Evolutionary conservation across 2,888 invertebrate species (phyloP).

Genomic region (Tachystola acroxantha): DNA sequence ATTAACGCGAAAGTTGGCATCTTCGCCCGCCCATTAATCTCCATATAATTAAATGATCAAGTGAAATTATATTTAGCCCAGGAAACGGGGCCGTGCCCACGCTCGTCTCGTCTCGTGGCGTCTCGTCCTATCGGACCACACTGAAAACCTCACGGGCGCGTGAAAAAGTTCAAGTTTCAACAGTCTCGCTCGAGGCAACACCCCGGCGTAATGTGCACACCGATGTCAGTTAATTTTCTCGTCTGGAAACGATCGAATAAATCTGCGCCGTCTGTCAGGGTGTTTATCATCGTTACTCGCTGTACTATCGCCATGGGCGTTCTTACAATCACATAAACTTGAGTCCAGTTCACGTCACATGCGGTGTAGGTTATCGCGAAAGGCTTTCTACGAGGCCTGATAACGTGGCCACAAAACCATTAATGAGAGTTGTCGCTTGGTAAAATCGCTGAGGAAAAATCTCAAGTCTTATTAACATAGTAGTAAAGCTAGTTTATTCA

Average conservation of each 20-base stretch:
- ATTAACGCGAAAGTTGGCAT: conserved; percentile 66
- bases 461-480: conserved; percentile 70
- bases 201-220: not conserved
- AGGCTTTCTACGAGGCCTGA: conserved; percentile 56
- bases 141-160: conserved; percentile 29
- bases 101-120: conserved; percentile 37
- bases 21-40: conserved; percentile 67
- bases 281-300: conserved; percentile 25
- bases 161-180: conserved; percentile 30
- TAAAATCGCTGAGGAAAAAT: conserved; percentile 73
- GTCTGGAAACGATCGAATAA: conserved; percentile 15
- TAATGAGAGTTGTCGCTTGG: conserved; percentile 61
- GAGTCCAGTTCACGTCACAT: not conserved
- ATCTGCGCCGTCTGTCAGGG: conserved; percentile 14
- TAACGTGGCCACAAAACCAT: conserved; percentile 64
- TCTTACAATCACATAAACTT: conserved; percentile 18
- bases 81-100: conserved; percentile 67
- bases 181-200: conserved; percentile 2
- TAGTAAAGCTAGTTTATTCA: conserved; percentile 72
- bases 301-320: conserved; percentile 18
- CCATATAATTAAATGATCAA: conserved; percentile 77
- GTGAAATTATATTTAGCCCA: conserved; percentile 74
- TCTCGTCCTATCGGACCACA: conserved; percentile 39
- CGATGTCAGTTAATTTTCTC: conserved; percentile 7
- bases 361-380: conserved; percentile 15